A percentile compares a stretch with the other conserved stretches of the same genome.
phyloP scores from a whole-genome alignment of 2,888 invertebrate species.

The Antheraea assamensis region DNA sequence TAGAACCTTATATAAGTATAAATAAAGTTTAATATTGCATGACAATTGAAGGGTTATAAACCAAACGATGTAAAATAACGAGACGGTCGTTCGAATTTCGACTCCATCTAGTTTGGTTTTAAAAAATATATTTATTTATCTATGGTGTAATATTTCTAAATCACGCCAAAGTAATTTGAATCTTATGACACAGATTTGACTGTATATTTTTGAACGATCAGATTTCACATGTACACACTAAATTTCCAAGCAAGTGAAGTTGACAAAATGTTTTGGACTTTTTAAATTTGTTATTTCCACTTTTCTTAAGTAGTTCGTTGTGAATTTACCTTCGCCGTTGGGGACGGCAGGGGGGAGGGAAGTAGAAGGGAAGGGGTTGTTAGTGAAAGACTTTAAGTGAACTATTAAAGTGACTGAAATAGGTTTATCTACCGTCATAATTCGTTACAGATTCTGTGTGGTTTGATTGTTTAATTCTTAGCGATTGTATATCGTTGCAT shows the following conservation, averaged over 20 bases:
- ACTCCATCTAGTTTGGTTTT: not conserved
- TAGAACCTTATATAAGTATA: not conserved
- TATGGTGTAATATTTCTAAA: not conserved
- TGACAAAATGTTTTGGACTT: conserved; percentile 23
- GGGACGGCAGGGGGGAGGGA: not conserved
- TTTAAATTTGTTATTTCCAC: conserved; percentile 22
- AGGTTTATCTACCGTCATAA: not conserved
- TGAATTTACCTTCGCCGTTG: conserved; percentile 18
- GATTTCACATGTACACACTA: not conserved
- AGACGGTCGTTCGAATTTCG: not conserved
- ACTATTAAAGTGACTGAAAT: conserved; percentile 6
- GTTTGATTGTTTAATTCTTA: not conserved
- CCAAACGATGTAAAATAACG: not conserved
- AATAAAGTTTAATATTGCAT: not conserved
- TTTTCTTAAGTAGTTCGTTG: conserved; percentile 17
- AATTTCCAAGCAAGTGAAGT: conserved; percentile 17
- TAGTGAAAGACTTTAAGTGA: not conserved
- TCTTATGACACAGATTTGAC: not conserved
- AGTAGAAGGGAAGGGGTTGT: not conserved
- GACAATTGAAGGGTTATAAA: not conserved
- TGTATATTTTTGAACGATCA: not conserved
- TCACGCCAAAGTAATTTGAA: not conserved
- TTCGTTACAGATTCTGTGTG: not conserved
- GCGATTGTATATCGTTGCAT: not conserved
- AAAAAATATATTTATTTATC: not conserved